A percentile compares a stretch with the other conserved stretches of the same genome.
These are phyloP conservation scores for Oscheius sp. DNA, from an alignment of 1,140 invertebrate genomes.

Conservation along the genomic window DNA sequence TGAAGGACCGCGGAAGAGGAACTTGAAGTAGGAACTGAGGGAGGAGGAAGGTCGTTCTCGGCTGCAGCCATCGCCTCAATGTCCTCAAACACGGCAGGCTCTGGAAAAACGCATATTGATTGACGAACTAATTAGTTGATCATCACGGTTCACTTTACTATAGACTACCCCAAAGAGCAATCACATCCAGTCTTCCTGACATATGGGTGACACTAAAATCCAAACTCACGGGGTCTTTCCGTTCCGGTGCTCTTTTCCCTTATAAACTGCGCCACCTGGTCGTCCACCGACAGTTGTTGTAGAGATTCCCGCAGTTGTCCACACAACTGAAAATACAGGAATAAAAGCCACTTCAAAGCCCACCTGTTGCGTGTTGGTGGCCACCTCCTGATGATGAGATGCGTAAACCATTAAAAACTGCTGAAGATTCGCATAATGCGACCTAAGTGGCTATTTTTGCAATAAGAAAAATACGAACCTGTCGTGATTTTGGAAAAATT, in stretches of 20 bases:
- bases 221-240: constrained; percentile 46
- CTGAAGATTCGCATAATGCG: constrained; percentile 23
- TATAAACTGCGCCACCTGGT: constrained; percentile 54
- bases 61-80: constrained; percentile 45
- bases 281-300: constrained; percentile 49
- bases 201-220: too few relatives aligned
- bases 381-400: constrained; percentile 11
- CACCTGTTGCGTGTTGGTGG: not conserved
- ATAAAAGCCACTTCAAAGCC: not conserved
- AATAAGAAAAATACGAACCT: constrained; percentile 8
- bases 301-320: constrained; percentile 50
- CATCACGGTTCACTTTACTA: too few relatives aligned
- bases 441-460: not conserved
- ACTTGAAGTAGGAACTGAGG: too few relatives aligned
- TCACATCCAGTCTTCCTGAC: too few relatives aligned
- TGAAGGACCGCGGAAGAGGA: too few relatives aligned
- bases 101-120: constrained; percentile 4
- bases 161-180: too few relatives aligned
- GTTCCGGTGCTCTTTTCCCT: constrained; percentile 55
- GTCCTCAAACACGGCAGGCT: constrained; percentile 21
- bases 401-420: constrained; percentile 27
- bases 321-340: constrained; percentile 42
- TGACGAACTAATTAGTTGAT: too few relatives aligned
- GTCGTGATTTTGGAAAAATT: constrained; percentile 25
- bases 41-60: constrained; percentile 50